Evolutionary conservation across 2,888 invertebrate species (phyloP).

Genomic region (Dromius quadrimaculatus): DNA sequence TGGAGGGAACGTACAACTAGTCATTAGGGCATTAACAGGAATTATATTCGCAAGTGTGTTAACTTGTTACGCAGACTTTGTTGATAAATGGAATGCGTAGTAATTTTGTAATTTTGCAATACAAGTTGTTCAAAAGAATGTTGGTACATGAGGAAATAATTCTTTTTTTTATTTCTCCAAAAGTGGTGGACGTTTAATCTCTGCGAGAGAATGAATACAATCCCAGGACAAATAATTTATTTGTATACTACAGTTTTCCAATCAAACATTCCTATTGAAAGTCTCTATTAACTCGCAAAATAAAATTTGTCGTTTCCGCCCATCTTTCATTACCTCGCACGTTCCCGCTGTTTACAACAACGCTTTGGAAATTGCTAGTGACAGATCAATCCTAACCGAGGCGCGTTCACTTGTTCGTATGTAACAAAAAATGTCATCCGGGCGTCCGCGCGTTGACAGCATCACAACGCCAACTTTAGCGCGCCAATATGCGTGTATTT

Average conservation of each 20-base stretch:
- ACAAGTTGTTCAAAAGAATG: too few relatives aligned
- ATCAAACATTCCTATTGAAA: background rate
- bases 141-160: too few relatives aligned
- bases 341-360: conserved; percentile 19
- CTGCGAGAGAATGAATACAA: too few relatives aligned
- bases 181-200: too few relatives aligned
- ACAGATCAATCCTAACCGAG: conserved; percentile 63
- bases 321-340: conserved; percentile 10
- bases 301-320: conserved; percentile 3
- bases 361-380: conserved; percentile 61
- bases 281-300: background rate
- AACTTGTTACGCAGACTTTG: conserved; percentile 41
- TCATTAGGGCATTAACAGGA: conserved; percentile 66
- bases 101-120: background rate
- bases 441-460: conserved; percentile 23
- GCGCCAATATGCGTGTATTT: too few relatives aligned
- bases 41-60: conserved; percentile 61
- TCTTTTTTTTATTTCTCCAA: too few relatives aligned
- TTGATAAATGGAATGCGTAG: conserved; percentile 45
- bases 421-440: conserved; percentile 58
- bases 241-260: conserved; percentile 18
- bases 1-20: conserved; percentile 59
- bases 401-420: conserved; percentile 55
- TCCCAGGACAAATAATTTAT: background rate
- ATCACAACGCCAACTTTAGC: too few relatives aligned